Conservation (phyloP, 2,113 vertebrate genomes). For the Dinomys branickii region DNA sequence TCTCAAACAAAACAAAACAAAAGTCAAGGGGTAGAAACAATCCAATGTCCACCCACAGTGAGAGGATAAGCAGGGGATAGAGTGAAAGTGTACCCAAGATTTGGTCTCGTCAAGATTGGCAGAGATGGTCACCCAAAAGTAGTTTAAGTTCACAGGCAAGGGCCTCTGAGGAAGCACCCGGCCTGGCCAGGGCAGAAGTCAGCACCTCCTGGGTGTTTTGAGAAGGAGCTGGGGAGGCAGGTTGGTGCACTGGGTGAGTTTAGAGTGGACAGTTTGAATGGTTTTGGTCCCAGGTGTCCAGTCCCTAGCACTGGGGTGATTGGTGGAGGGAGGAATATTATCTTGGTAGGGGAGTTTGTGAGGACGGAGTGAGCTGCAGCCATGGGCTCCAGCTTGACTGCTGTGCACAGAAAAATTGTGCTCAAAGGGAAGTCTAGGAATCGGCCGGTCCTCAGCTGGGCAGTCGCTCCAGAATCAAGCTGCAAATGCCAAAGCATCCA, state of each 20-base stretch:
- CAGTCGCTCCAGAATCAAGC: background rate
- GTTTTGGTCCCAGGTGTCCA: background rate
- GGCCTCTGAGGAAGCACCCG: background rate
- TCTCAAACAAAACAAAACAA: background rate
- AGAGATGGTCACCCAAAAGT: background rate
- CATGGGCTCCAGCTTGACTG: background rate
- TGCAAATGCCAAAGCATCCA: background rate
- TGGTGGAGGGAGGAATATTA: background rate
- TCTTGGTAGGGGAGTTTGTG: background rate
- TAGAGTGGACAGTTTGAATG: background rate
- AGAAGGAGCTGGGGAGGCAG: no score
- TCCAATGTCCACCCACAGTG: background rate
- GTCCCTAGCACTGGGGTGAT: background rate
- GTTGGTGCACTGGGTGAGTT: background rate
- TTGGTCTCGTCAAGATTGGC: background rate
- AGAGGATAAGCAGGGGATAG: background rate
- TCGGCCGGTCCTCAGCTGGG: background rate
- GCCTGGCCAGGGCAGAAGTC: background rate
- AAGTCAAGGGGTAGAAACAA: background rate
- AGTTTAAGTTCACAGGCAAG: background rate
- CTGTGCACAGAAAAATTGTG: background rate
- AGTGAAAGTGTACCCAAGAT: background rate
- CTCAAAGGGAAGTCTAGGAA: background rate
- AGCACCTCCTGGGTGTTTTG: background rate
- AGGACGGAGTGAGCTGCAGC: background rate